phyloP scores from a whole-genome alignment of 2,888 invertebrate genomes.

The Drosophila demipolita region DNA sequence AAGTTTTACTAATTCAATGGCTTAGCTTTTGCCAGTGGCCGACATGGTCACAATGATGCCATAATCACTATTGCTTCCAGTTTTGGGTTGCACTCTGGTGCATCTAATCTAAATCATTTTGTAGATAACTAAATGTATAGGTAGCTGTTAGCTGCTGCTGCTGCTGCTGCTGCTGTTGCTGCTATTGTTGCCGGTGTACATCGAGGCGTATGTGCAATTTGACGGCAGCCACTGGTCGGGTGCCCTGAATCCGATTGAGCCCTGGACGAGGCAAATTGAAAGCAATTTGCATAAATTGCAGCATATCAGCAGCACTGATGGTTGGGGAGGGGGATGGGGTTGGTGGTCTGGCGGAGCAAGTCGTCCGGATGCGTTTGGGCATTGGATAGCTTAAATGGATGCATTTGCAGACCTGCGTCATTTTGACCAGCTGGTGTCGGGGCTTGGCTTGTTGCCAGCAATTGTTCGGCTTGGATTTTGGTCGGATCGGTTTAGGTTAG shows the following conservation, averaged over 20 bases:
- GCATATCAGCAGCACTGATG: conserved; percentile 33
- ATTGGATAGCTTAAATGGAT: conserved; percentile 11
- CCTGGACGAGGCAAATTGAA: conserved; percentile 67
- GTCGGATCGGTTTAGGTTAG: conserved; percentile 27
- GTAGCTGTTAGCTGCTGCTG: conserved; percentile 4
- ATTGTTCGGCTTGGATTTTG: conserved; percentile 19
- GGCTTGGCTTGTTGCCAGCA: conserved; percentile 26
- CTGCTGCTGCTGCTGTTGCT: neutral
- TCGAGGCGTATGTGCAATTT: conserved; percentile 45
- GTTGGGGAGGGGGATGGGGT: neutral
- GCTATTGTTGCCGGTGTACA: neutral
- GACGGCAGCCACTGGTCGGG: conserved; percentile 16
- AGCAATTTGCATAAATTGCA: conserved; percentile 78
- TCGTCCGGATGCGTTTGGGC: conserved; percentile 25
- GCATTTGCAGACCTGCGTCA: conserved; percentile 20
- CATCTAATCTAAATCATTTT: conserved; percentile 34
- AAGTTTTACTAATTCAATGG: conserved; percentile 35
- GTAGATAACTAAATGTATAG: conserved; percentile 30
- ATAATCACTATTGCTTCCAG: conserved; percentile 10
- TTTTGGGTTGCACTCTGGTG: neutral
- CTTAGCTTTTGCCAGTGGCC: conserved; percentile 3
- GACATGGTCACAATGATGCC: conserved; percentile 10
- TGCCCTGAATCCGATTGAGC: conserved; percentile 6
- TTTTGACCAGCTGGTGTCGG: conserved; percentile 4
- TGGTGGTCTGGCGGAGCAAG: conserved; percentile 1